phyloP scores from a whole-genome alignment of 2,797 vertebrate genomes.

The Rhinoraja longicauda region DNA sequence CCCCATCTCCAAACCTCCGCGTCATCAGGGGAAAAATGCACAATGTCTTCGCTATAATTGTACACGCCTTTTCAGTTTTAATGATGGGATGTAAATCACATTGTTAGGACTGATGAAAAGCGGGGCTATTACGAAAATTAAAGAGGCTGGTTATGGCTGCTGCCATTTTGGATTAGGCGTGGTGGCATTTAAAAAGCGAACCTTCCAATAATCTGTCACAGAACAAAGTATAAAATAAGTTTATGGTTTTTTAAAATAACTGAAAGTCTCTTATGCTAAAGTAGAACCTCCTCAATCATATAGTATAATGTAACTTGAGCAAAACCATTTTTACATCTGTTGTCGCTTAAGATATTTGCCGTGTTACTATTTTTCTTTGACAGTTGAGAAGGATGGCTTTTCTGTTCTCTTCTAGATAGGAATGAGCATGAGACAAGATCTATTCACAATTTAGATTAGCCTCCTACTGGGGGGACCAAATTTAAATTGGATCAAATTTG shows the following conservation, averaged over 20 bases:
- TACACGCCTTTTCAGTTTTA: background rate
- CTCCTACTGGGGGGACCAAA: conserved; percentile 11
- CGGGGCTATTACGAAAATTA: background rate
- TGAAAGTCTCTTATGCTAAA: background rate
- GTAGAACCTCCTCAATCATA: conserved; percentile 33
- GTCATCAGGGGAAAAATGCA: background rate
- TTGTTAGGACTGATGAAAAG: background rate
- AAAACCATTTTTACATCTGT: conserved; percentile 30
- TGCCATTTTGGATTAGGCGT: background rate
- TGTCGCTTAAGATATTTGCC: conserved; percentile 12
- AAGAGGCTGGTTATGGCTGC: background rate
- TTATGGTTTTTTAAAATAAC: background rate
- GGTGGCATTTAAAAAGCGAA: background rate
- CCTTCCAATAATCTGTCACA: background rate
- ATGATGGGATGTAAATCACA: background rate
- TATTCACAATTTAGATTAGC: conserved; percentile 32
- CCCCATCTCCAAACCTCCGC: background rate
- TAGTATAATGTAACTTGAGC: conserved; percentile 26
- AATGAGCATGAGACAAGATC: conserved; percentile 5
- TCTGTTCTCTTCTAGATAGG: background rate
- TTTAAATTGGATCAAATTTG: conserved; percentile 22
- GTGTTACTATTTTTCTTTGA: background rate
- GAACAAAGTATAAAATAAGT: background rate
- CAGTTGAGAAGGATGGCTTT: background rate
- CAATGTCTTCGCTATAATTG: background rate